Evolutionary conservation across 2,888 invertebrate species (phyloP).

Genomic region (Drosophila lacicola): DNA sequence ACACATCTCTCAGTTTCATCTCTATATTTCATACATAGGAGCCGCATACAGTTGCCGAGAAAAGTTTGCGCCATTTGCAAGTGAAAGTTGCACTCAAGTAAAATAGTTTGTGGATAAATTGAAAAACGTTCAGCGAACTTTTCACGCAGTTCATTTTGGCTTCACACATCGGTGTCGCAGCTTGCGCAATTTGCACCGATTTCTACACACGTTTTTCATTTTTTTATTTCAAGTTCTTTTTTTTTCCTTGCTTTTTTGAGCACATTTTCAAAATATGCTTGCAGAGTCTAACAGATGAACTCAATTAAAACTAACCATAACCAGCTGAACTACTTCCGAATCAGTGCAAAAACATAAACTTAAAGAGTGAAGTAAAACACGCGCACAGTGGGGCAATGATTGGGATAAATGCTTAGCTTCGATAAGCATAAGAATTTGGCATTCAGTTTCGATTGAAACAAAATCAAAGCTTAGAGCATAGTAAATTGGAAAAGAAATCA

Average conservation of each 20-base stretch:
- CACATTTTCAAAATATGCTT: slow-evolving; percentile 33
- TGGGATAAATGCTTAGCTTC: too few species aligned
- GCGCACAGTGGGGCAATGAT: slow-evolving; percentile 16
- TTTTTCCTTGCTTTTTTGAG: background rate
- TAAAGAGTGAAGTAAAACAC: slow-evolving; percentile 7
- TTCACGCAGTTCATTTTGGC: slow-evolving; percentile 50
- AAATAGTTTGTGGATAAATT: slow-evolving; percentile 72
- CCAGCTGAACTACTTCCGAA: slow-evolving; percentile 37
- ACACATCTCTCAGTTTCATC: slow-evolving; percentile 2
- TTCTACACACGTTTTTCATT: slow-evolving; percentile 27
- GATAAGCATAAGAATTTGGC: too few species aligned
- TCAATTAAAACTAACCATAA: slow-evolving; percentile 61
- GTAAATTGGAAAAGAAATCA: too few species aligned
- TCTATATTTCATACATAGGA: slow-evolving; percentile 17
- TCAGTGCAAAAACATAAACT: slow-evolving; percentile 27
- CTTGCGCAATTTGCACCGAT: slow-evolving; percentile 50
- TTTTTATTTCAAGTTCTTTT: slow-evolving; percentile 4
- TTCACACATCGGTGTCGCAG: slow-evolving; percentile 36
- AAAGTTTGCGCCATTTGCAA: slow-evolving; percentile 72
- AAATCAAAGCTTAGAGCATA: background rate
- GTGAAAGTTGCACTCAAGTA: slow-evolving; percentile 62
- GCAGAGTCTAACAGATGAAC: slow-evolving; percentile 50
- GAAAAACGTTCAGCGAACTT: slow-evolving; percentile 74
- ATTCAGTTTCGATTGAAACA: background rate
- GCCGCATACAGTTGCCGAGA: slow-evolving; percentile 41